Conservation (phyloP, 2,888 invertebrate genomes). For the Spilosoma lubricipeda region DNA sequence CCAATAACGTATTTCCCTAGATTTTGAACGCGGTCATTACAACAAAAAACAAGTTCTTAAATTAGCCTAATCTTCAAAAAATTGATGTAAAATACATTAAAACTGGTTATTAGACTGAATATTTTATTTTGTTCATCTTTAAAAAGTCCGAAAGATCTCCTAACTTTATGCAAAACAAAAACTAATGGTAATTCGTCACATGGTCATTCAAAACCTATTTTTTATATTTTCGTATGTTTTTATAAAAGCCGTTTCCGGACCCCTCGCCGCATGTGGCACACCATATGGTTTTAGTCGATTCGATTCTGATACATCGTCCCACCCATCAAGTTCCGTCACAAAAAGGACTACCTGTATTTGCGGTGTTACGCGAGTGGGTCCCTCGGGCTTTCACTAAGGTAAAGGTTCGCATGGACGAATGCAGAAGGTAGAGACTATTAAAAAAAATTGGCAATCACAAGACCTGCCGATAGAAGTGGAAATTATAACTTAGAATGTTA, state of each 20-base stretch:
- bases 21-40: neutral
- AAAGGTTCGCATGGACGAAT: too few relatives aligned
- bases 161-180: neutral
- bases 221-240: too few relatives aligned
- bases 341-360: too few relatives aligned
- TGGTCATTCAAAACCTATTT: neutral
- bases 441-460: too few relatives aligned
- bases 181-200: neutral
- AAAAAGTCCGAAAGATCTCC: neutral
- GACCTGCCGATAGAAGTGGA: too few relatives aligned
- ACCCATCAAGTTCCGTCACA: too few relatives aligned
- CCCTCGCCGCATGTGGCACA: neutral
- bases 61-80: neutral
- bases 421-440: too few relatives aligned
- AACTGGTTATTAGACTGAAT: neutral
- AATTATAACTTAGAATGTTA: too few relatives aligned
- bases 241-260: neutral
- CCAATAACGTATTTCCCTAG: neutral
- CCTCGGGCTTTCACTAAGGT: neutral
- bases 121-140: neutral
- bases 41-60: neutral
- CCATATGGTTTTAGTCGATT: neutral
- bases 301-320: too few relatives aligned
- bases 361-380: too few relatives aligned
- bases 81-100: neutral